Evolutionary conservation across 2,797 vertebrate species (phyloP).

Genomic region (Margarornis squamiger): DNA sequence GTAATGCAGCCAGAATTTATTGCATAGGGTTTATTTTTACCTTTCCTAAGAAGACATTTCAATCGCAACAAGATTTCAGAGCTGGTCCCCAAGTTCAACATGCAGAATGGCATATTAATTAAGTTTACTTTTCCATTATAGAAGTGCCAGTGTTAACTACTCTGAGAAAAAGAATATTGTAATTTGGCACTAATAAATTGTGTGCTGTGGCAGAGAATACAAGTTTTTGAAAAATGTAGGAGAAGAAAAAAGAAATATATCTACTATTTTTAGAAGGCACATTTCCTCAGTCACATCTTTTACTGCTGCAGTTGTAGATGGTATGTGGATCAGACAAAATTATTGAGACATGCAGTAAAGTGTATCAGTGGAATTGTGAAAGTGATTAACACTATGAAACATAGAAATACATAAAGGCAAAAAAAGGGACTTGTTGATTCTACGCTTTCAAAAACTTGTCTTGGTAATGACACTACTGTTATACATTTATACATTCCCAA

Average conservation of each 20-base stretch:
- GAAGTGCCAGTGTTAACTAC: background rate
- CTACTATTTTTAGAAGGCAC: background rate
- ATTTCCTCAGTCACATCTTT: background rate
- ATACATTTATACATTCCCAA: background rate
- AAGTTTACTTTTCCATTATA: background rate
- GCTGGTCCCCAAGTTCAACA: background rate
- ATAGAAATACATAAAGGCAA: background rate
- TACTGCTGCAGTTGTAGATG: background rate
- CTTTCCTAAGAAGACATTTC: background rate
- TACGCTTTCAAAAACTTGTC: background rate
- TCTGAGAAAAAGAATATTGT: background rate
- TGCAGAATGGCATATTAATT: background rate
- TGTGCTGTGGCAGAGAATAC: background rate
- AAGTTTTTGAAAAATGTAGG: background rate
- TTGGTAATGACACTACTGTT: background rate
- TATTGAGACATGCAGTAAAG: background rate
- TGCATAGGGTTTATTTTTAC: background rate
- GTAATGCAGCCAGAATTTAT: background rate
- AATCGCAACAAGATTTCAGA: background rate
- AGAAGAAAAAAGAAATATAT: background rate
- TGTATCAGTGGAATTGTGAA: background rate
- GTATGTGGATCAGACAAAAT: background rate
- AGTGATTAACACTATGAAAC: background rate
- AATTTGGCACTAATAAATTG: background rate
- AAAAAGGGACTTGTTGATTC: background rate